Conservation (phyloP, 2,888 invertebrate species). For the Conus canariensis region DNA sequence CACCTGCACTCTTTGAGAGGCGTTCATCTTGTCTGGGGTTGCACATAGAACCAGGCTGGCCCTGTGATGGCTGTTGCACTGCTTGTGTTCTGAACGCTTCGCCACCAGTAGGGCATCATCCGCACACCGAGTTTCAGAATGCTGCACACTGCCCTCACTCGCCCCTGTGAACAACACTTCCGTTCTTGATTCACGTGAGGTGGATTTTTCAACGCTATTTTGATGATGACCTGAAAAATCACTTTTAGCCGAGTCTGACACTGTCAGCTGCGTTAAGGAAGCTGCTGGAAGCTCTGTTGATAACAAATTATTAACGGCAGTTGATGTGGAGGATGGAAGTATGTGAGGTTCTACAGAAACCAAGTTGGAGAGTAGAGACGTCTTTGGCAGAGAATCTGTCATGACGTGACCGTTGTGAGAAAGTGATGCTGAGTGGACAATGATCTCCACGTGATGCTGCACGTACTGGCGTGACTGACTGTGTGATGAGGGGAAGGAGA, state of each 20-base stretch:
- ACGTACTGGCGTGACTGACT: not conserved
- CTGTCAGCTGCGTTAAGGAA: not conserved
- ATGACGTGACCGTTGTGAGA: not conserved
- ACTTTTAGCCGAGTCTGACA: not conserved
- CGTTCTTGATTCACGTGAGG: not conserved
- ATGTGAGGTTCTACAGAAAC: not conserved
- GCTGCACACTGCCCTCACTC: not conserved
- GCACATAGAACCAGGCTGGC: constrained; percentile 52
- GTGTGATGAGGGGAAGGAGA: constrained; percentile 16
- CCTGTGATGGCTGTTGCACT: constrained; percentile 40
- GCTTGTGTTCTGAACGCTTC: constrained; percentile 5
- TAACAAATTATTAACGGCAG: not conserved
- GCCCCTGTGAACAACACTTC: not conserved
- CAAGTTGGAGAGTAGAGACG: not conserved
- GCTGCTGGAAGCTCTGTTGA: not conserved
- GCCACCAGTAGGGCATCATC: not conserved
- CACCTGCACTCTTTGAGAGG: constrained; percentile 43
- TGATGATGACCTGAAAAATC: not conserved
- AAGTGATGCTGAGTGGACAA: not conserved
- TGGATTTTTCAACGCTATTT: not conserved
- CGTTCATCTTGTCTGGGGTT: constrained; percentile 40
- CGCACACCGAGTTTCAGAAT: not conserved
- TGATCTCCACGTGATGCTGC: not conserved
- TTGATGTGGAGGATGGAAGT: not conserved
- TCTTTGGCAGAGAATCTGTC: not conserved